Base-by-base conservation (phyloP, 2,113 vertebrate genomes). In the Xerus inauris region DNA sequence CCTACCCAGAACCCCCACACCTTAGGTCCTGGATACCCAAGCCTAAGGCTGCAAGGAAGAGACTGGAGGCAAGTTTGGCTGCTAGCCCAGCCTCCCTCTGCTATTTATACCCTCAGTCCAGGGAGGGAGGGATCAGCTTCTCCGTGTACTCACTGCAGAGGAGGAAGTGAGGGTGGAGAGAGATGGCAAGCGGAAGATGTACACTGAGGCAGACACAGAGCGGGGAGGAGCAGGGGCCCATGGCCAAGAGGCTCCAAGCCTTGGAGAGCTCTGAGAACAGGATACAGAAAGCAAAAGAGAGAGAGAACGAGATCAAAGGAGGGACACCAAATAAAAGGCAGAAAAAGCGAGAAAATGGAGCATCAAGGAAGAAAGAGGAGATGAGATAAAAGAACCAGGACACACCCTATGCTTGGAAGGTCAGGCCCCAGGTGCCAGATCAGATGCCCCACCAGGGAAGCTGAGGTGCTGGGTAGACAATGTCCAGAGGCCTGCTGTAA, bases 71-170 rank as follows among this genome's bases (percentile, higher is more conserved):
- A 62, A 67, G 73, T 83, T 32, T 96, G 96, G 96, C 96, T 91
- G 57, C 82, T 24, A 40, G 96, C 97, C 97, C 86, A 54, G 94
- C 79, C 83, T 96, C 82, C 93, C 65, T 91, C 89, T 93, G 91
- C 97, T 98, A 96, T 97, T 97, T 96, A 96, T 97, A 97, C 83
- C n/a, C 72, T 81, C 40, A 35, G 93, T 85, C 95, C 97, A 94
- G 76, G 94, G 94, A 95, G 93, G 89, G 85, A 49, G 30, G 80
- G 97, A 97, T 96, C 75, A 38, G 82, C 86, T 91, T 95, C 90
- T 94, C 90, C 4, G 9, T 71, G 95, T 51, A 73, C 26, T 95
- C 79, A 24, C 85, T 91, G 89, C 97, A 87, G 95, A 95, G 82
- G 96, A 97, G 93, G 96, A 93, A 94, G 93, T 85, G 75, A 96